Evolutionary conservation across 2,888 invertebrate genomes (phyloP), one percentile per base, ranked within the genome.

Genomic region (Marronus borbonicus): DNA sequence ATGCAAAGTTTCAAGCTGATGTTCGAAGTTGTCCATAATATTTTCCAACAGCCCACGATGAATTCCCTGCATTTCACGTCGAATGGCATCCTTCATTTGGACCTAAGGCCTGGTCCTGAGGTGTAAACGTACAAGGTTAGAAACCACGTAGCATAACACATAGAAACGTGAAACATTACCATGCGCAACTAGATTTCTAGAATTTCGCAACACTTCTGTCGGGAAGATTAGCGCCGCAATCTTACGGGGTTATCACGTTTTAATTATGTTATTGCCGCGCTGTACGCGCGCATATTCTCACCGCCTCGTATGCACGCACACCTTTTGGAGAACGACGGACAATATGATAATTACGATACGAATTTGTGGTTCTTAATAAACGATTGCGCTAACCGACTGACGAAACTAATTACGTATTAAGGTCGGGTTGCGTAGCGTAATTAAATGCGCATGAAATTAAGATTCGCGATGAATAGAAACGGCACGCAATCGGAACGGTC

Each of bases 401-500:
- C 39, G 66, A 66, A 66, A 66, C 66, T 66, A 66, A 66, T 66
- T 66, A 66, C 66, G 44, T n/a, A 66, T 66, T 66, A 66, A 66
- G 66, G 66, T 17, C 66, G 66, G 39, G 49, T 66, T 66, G 44
- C 66, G 44, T n/a, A 20, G n/a, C 24, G 60, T 60, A 17, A 60
- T 20, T 60, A 60, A 24, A 24, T 60, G 8, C 12, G 44, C 60
- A 60, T 60, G 17, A 12, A 17, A 60, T 24, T 60, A 44, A 44
- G 44, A 44, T 44, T 44, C 44, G 0, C 44, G 44, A 17, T 10
- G 28, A 17, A 60, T 28, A 60, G 28, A 24, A 28, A 60, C 24
- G 60, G 60, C 60, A 44, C 44, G 24, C 28, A 60, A 60, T 60
- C 28, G 28, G 28, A 10, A 60, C 60, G 24, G 60, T 60, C 28